Percentiles rank a stretch among this genome's conserved stretches.
Evolutionary conservation across 2,113 vertebrate species (phyloP).

Genomic region (Otolemur garnettii): DNA sequence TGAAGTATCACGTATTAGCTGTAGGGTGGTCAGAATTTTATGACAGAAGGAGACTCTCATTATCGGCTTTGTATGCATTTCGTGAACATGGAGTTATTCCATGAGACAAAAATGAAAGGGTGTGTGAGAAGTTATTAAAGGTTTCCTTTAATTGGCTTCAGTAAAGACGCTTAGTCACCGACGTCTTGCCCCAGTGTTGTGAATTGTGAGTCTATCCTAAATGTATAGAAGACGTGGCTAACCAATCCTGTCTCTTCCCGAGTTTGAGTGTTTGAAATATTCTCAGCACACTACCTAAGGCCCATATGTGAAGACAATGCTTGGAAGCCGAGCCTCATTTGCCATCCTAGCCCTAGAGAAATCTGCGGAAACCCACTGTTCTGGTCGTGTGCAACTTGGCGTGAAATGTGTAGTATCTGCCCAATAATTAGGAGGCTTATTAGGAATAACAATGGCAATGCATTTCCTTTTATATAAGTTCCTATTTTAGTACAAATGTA

Average conservation of each 20-base stretch:
- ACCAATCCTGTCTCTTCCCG: not conserved
- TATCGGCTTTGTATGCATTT: not conserved
- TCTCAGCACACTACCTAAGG: fast-evolving
- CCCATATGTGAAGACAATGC: fast-evolving
- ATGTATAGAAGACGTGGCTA: fast-evolving
- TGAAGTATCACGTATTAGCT: not conserved
- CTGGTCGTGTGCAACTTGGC: not conserved
- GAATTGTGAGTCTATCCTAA: fast-evolving
- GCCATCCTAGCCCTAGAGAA: not conserved
- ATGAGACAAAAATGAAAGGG: no score
- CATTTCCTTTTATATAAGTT: not conserved
- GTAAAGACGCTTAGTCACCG: not conserved
- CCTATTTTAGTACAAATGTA: not conserved
- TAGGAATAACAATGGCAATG: not conserved
- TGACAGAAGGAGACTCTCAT: not conserved
- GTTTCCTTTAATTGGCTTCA: not conserved
- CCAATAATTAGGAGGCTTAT: not conserved
- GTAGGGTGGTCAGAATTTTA: not conserved
- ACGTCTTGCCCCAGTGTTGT: fast-evolving
- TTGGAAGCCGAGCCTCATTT: not conserved
- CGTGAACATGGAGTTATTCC: not conserved
- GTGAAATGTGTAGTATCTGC: not conserved
- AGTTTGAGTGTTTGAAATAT: not conserved
- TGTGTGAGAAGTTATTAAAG: no score
- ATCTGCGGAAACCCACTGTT: not conserved